phyloP scores from a whole-genome alignment of 2,888 invertebrate genomes.

The Agrilus cyanescens region DNA sequence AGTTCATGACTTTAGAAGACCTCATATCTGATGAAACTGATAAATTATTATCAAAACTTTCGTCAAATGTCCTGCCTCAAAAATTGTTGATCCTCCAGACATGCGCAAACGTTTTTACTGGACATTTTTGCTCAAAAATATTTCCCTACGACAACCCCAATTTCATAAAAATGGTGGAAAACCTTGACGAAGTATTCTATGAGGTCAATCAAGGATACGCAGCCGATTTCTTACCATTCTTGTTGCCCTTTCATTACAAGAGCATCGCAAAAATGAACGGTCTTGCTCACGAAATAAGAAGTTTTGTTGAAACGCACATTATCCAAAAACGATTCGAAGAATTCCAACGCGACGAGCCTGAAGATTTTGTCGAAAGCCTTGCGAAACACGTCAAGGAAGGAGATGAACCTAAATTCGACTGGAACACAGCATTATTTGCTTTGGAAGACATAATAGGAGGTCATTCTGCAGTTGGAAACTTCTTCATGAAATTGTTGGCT shows the following conservation, averaged over 20 bases:
- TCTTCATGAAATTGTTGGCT: conserved; percentile 45
- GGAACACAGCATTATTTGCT: conserved; percentile 40
- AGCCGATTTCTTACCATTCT: conserved; percentile 50
- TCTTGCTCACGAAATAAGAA: conserved; percentile 41
- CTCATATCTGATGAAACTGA: conserved; percentile 36
- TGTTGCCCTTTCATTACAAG: conserved; percentile 40
- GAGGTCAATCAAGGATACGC: conserved; percentile 56
- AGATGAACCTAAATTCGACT: conserved; percentile 31
- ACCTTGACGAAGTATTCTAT: conserved; percentile 51
- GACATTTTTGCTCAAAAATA: conserved; percentile 45
- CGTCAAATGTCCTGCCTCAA: conserved; percentile 22
- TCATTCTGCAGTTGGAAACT: conserved; percentile 51
- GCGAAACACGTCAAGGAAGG: conserved; percentile 39
- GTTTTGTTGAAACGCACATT: conserved; percentile 40
- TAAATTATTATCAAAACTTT: conserved; percentile 25
- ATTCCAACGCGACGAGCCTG: conserved; percentile 25
- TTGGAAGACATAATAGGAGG: conserved; percentile 40
- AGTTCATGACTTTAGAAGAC: conserved; percentile 39
- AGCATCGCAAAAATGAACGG: conserved; percentile 39
- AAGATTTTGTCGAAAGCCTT: conserved; percentile 46
- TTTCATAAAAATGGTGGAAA: conserved; percentile 39
- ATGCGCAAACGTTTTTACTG: conserved; percentile 48
- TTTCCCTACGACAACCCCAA: conserved; percentile 34
- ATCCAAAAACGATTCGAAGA: conserved; percentile 36
- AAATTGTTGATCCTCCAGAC: conserved; percentile 39